Percentiles rank a stretch among this genome's conserved stretches.
These are phyloP conservation scores for Sylvicapra grimmia DNA, from an alignment of 2,113 vertebrate species.

Conservation along the genomic window DNA sequence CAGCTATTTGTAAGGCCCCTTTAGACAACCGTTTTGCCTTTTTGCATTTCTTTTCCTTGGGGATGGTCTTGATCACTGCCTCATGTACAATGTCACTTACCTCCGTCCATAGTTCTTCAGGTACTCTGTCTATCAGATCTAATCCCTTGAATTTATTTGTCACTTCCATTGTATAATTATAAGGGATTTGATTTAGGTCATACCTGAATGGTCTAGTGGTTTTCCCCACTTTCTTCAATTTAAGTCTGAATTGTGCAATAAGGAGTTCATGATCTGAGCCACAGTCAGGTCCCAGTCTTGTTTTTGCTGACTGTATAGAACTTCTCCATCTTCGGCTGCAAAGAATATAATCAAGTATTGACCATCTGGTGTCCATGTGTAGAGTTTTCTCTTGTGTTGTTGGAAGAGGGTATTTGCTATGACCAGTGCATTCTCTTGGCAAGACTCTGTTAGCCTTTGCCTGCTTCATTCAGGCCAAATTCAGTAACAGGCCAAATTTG, in stretches of 20 bases:
- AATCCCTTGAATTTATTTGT: neutral
- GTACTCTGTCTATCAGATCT: neutral
- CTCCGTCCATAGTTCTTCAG: neutral
- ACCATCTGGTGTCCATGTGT: neutral
- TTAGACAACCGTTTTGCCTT: neutral
- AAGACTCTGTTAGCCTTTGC: neutral
- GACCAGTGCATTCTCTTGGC: neutral
- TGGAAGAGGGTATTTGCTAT: neutral
- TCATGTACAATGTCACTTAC: neutral
- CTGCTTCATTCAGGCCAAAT: too few species aligned
- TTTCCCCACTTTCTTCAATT: neutral
- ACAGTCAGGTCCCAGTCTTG: neutral
- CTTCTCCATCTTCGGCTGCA: neutral
- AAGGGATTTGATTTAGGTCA: neutral
- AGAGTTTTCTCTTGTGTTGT: neutral
- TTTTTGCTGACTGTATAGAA: neutral
- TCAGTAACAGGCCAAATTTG: too few species aligned
- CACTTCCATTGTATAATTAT: neutral
- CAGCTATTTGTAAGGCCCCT: neutral
- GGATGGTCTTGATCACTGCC: neutral
- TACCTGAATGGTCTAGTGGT: neutral
- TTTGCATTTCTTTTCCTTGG: neutral
- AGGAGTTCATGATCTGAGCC: neutral
- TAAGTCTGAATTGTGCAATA: neutral
- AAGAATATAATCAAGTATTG: neutral